phyloP scores from a whole-genome alignment of 1,140 invertebrate genomes.

The Leguminivora glycinivorella region DNA sequence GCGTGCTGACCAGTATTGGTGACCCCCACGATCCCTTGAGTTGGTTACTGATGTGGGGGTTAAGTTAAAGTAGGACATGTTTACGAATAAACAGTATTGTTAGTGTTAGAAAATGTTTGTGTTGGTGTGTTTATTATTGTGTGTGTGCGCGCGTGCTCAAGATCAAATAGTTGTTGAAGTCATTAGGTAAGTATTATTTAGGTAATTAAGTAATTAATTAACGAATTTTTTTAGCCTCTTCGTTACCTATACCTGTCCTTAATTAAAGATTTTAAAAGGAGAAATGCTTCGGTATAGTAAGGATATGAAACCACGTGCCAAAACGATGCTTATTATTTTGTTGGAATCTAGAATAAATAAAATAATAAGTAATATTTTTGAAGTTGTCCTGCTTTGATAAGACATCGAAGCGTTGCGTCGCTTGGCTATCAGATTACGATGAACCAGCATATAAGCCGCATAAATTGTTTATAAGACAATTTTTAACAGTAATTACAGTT shows the following conservation, averaged over 20 bases:
- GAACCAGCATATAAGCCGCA: neutral
- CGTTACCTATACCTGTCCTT: neutral
- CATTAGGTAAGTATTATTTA: conserved; percentile 7
- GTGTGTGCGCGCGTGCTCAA: conserved; percentile 10
- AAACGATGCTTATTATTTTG: too few species aligned
- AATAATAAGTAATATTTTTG: neutral
- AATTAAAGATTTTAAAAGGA: neutral
- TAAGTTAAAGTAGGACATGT: neutral
- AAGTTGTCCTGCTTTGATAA: neutral
- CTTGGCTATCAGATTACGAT: conserved; percentile 4
- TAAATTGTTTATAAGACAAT: neutral
- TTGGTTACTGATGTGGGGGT: neutral
- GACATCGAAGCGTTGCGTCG: neutral
- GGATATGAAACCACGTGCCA: neutral
- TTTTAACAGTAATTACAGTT: neutral
- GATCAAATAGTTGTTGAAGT: conserved; percentile 11
- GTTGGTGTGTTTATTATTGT: conserved; percentile 8
- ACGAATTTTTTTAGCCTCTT: neutral
- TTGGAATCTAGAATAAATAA: too few species aligned
- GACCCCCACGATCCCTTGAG: neutral
- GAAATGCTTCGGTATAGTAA: neutral
- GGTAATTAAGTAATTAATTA: too few species aligned
- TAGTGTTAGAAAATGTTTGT: conserved; percentile 9
- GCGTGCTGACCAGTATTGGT: neutral
- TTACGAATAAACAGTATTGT: conserved; percentile 6